A percentile compares a stretch with the other conserved stretches of the same genome.
Conservation (phyloP, 2,113 vertebrate species). For the Amia ocellicauda region DNA sequence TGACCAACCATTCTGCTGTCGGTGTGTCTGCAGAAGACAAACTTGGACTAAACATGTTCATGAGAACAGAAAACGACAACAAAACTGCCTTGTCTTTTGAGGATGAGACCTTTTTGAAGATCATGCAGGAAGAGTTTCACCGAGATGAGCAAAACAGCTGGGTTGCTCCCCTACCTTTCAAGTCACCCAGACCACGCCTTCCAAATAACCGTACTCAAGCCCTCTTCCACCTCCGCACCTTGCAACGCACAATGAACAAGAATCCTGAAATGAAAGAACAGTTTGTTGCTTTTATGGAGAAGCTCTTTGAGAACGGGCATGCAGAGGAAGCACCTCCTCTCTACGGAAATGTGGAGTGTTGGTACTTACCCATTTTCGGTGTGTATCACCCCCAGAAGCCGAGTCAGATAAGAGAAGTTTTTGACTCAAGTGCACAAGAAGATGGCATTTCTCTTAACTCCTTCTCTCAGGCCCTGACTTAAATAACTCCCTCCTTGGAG, state of each 20-base stretch:
- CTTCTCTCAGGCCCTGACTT: slow-evolving; percentile 16
- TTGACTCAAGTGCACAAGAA: slow-evolving; percentile 20
- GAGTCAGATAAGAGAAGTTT: slow-evolving; percentile 26
- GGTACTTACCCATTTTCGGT: slow-evolving; percentile 30
- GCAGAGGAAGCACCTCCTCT: slow-evolving; percentile 22
- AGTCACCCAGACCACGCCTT: slow-evolving; percentile 3
- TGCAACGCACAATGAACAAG: slow-evolving; percentile 11
- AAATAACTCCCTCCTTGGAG: slow-evolving; percentile 7
- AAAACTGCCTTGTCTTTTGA: slow-evolving; percentile 5
- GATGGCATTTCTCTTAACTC: slow-evolving; percentile 16
- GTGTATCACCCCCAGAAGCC: slow-evolving; percentile 30
- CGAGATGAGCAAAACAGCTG: slow-evolving; percentile 12
- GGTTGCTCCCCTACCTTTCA: slow-evolving; percentile 28
- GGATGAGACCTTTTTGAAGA: slow-evolving; percentile 10
- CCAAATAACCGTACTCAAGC: slow-evolving; percentile 26
- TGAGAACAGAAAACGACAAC: slow-evolving; percentile 19
- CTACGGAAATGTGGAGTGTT: slow-evolving; percentile 12
- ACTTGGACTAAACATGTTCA: slow-evolving; percentile 4
- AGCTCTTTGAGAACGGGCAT: slow-evolving; percentile 27
- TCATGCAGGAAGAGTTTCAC: background rate
- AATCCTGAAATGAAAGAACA: slow-evolving; percentile 23
- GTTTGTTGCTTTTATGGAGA: slow-evolving; percentile 30
- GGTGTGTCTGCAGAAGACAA: background rate
- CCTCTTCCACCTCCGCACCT: slow-evolving; percentile 8
- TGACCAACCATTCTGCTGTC: background rate